Percentiles rank a stretch among this genome's conserved stretches.
Conservation (phyloP, 2,888 invertebrate species). For the Tipula helvola region DNA sequence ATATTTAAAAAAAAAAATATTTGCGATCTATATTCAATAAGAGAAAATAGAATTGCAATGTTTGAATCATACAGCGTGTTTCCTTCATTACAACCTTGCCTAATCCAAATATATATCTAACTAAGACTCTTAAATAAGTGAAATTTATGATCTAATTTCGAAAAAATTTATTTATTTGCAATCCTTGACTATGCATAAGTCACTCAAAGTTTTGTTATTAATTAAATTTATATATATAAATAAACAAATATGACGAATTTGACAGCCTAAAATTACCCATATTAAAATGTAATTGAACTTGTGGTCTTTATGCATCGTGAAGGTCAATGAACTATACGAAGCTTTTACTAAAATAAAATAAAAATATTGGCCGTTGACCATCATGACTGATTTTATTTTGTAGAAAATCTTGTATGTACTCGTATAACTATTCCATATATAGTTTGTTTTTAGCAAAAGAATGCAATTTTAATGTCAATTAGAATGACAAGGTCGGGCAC, state of each 20-base stretch:
- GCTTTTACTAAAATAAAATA: not conserved
- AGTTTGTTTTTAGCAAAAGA: not conserved
- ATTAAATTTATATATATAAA: not conserved
- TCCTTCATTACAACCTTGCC: not conserved
- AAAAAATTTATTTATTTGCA: not conserved
- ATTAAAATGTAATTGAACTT: not conserved
- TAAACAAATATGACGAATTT: not conserved
- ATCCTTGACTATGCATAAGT: not conserved
- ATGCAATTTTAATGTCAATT: not conserved
- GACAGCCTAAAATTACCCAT: not conserved
- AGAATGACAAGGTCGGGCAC: not conserved
- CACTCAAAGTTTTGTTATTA: not conserved
- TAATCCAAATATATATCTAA: not conserved
- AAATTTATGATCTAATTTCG: not conserved
- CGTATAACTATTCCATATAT: not conserved
- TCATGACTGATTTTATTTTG: not conserved
- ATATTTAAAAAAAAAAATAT: not conserved
- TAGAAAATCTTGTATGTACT: no score
- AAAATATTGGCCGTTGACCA: not conserved
- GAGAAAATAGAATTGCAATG: not conserved
- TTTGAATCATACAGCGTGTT: not conserved
- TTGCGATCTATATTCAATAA: not conserved
- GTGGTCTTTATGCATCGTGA: not conserved
- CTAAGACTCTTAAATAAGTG: not conserved
- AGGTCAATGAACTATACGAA: not conserved